Conservation (phyloP, 2,888 invertebrate species). For the Drosophila falleni region DNA sequence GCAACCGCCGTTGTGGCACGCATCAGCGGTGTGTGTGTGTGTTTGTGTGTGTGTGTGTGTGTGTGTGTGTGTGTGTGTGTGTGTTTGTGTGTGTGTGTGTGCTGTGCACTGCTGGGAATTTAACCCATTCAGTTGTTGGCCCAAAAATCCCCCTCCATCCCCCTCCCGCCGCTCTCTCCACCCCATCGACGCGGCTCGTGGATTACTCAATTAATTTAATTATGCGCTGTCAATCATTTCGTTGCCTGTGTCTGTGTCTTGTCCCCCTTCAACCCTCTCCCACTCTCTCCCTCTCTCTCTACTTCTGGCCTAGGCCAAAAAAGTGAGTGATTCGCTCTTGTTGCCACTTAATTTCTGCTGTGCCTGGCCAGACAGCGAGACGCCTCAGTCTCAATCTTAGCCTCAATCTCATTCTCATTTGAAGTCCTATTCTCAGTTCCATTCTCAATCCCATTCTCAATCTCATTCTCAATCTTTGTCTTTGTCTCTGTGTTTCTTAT, state of each 20-base stretch:
- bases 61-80: conserved; percentile 48
- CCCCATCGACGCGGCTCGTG: conserved; percentile 69
- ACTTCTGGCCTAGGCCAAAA: conserved; percentile 43
- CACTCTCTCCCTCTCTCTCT: background rate
- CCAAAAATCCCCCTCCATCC: background rate
- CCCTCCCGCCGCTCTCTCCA: conserved; percentile 12
- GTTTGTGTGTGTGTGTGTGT: conserved; percentile 33
- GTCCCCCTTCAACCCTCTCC: background rate
- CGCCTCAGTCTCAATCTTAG: conserved; percentile 22
- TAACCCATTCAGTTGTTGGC: conserved; percentile 72
- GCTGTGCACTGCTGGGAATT: conserved; percentile 66
- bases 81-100: conserved; percentile 33
- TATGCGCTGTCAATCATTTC: conserved; percentile 86
- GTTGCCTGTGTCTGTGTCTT: conserved; percentile 61
- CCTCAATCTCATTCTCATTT: background rate
- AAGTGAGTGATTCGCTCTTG: conserved; percentile 73
- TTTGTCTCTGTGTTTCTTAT: conserved; percentile 1
- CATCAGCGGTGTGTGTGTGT: conserved; percentile 62
- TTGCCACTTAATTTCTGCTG: conserved; percentile 82
- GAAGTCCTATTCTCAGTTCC: too few relatives aligned
- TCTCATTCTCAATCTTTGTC: background rate
- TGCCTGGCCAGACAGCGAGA: conserved; percentile 56
- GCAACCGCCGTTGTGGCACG: conserved; percentile 70
- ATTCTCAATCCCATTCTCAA: background rate
- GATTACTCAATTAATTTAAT: conserved; percentile 86